Conservation (phyloP, 2,113 vertebrate genomes). For the Oxygymnocypris stewartii region DNA sequence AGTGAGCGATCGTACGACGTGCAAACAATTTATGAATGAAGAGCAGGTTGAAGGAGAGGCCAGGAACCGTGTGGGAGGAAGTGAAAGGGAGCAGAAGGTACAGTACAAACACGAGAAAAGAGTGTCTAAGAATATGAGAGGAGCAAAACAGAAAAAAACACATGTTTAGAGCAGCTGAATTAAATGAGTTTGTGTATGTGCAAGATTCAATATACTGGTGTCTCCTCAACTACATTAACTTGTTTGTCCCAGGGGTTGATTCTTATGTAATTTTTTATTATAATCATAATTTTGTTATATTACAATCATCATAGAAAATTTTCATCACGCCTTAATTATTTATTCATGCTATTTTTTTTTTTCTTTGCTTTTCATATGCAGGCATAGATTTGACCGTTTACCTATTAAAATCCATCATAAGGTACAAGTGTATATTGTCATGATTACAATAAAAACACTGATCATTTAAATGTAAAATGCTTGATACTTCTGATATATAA, state of each 20-base stretch:
- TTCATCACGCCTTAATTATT: background rate
- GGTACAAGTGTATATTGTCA: background rate
- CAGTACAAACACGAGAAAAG: background rate
- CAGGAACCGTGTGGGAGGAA: constrained; percentile 17
- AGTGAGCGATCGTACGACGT: background rate
- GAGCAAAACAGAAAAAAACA: background rate
- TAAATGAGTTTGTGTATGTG: background rate
- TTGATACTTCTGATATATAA: background rate
- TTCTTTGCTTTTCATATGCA: background rate
- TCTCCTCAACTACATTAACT: background rate
- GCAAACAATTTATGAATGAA: constrained; percentile 46
- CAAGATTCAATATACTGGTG: background rate
- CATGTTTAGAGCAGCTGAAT: background rate
- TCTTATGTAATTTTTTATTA: background rate
- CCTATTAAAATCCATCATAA: background rate
- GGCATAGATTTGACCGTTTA: background rate
- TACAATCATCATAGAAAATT: background rate
- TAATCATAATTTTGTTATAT: background rate
- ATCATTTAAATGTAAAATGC: background rate
- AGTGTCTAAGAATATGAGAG: background rate
- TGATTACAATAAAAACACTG: background rate
- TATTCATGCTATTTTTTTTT: background rate
- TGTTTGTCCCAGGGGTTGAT: background rate
- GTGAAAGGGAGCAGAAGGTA: constrained; percentile 13
- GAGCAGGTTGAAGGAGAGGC: constrained; percentile 15